A percentile compares a stretch with the other conserved stretches of the same genome.
Evolutionary conservation across 2,888 invertebrate species (phyloP).

Genomic region (Rambutsinella grinnellia): DNA sequence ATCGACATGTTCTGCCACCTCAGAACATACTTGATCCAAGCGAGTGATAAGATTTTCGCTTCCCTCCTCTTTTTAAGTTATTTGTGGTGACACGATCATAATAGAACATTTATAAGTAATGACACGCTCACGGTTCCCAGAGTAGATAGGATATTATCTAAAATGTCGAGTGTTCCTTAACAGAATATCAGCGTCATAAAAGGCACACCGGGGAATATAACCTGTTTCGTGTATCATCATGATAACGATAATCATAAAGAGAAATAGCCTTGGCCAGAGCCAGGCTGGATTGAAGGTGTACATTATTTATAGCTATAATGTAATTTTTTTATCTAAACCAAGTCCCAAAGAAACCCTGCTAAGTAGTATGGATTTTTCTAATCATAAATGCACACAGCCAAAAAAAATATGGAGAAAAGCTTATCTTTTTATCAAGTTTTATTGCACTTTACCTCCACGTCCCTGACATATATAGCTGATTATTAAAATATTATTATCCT

Average conservation of each 20-base stretch:
- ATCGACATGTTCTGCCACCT: too few species aligned
- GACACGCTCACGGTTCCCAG: constrained; percentile 10
- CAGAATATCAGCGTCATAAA: constrained; percentile 55
- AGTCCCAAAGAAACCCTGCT: constrained; percentile 24
- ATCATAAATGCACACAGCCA: constrained; percentile 9
- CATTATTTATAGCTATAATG: constrained; percentile 9
- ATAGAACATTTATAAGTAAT: constrained; percentile 19
- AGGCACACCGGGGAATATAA: constrained; percentile 58
- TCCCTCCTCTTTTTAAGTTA: background rate
- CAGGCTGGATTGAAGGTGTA: background rate
- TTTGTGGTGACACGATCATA: constrained; percentile 26
- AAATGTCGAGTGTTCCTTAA: constrained; percentile 14
- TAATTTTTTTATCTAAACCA: constrained; percentile 1
- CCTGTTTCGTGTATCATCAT: constrained; percentile 33
- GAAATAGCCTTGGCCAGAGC: background rate
- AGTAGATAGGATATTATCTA: background rate
- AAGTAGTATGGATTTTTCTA: constrained; percentile 34
- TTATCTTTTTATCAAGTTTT: constrained; percentile 17
- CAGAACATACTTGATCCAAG: too few species aligned
- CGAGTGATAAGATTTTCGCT: background rate
- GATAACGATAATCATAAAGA: background rate
- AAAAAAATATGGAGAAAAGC: background rate
- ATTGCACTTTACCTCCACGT: background rate
- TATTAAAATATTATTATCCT: background rate
- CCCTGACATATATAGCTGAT: background rate